Conservation (phyloP, 2,113 vertebrate species). For the Willisornis vidua region DNA sequence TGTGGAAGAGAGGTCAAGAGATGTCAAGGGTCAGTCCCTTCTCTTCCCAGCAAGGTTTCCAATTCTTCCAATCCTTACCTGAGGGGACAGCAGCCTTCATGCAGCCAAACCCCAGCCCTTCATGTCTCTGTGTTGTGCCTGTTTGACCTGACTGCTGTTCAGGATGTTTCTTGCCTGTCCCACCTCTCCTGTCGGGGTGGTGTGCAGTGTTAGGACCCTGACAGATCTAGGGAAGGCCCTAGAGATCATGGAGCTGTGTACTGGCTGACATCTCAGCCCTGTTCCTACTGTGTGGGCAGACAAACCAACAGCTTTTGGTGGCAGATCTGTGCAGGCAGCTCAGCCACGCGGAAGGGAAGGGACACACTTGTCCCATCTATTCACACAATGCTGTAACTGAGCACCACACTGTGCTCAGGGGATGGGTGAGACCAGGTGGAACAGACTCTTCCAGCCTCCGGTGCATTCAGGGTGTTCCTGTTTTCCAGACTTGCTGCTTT, state of each 20-base stretch:
- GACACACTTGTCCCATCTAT: background rate
- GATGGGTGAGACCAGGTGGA: background rate
- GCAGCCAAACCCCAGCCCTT: background rate
- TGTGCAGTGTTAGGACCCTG: background rate
- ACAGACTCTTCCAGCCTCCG: background rate
- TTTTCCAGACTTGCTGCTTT: background rate
- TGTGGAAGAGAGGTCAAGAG: background rate
- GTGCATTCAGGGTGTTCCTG: background rate
- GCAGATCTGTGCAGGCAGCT: background rate
- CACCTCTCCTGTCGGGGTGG: background rate
- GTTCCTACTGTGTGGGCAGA: background rate
- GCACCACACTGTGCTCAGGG: background rate
- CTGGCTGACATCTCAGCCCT: background rate
- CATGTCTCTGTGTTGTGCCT: background rate
- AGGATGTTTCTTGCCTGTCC: background rate
- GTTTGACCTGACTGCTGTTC: background rate
- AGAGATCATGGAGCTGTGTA: fast-evolving
- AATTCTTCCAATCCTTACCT: background rate
- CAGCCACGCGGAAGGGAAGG: background rate
- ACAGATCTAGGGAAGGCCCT: background rate
- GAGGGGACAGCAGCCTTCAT: background rate
- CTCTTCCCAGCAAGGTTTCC: background rate
- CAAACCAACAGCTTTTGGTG: background rate
- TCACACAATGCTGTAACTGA: background rate
- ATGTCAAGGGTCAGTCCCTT: background rate